A percentile compares a stretch with the other conserved stretches of the same genome.
Evolutionary conservation across 2,113 vertebrate genomes (phyloP).

Genomic region (Phocoena phocoena): DNA sequence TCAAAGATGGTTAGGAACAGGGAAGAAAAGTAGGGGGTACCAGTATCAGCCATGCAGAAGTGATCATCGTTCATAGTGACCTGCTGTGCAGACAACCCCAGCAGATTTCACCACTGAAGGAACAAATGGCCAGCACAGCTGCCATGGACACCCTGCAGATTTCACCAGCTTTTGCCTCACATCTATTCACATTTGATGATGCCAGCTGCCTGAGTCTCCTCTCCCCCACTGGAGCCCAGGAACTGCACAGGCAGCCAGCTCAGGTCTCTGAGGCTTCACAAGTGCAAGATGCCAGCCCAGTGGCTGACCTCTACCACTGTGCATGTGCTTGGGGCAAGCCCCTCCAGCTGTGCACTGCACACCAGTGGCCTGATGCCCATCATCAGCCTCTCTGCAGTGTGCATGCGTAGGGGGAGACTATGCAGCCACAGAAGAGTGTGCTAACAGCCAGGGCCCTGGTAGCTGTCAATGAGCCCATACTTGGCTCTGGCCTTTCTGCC

Average conservation of each 20-base stretch:
- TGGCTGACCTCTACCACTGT: not conserved
- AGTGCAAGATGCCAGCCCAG: not conserved
- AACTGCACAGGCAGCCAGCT: not conserved
- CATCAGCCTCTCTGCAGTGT: not conserved
- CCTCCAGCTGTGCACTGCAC: not conserved
- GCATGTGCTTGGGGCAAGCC: not conserved
- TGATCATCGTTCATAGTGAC: not conserved
- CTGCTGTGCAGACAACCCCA: no score
- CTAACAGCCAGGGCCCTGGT: not conserved
- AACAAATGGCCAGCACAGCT: not conserved
- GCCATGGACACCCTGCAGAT: not conserved
- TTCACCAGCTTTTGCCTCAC: not conserved
- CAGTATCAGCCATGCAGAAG: not conserved
- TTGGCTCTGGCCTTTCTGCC: not conserved
- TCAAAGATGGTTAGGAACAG: not conserved
- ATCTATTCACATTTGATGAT: not conserved
- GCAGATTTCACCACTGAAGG: not conserved
- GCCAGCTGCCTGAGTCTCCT: not conserved
- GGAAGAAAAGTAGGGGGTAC: not conserved
- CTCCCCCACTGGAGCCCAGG: not conserved
- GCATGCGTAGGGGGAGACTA: not conserved
- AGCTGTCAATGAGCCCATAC: not conserved
- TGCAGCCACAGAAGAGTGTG: not conserved
- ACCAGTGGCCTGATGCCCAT: not conserved
- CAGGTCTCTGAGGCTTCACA: not conserved